Conservation (phyloP, 2,888 invertebrate species). For the Drosophila sordidapex region DNA sequence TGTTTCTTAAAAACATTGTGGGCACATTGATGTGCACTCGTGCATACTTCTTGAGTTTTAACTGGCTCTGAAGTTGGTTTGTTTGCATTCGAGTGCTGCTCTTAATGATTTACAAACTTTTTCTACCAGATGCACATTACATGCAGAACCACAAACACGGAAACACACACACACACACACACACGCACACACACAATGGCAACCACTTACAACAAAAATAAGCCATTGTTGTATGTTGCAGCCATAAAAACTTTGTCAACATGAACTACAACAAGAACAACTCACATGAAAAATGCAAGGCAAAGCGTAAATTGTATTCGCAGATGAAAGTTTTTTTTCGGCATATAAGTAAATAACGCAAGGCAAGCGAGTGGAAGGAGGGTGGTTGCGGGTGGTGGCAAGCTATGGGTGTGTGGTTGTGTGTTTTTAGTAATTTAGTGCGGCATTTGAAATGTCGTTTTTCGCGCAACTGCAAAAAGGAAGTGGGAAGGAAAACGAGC, state of each 20-base stretch:
- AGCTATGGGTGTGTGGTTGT: constrained; percentile 37
- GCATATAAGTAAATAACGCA: constrained; percentile 48
- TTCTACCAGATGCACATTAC: constrained; percentile 63
- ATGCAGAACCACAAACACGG: constrained; percentile 41
- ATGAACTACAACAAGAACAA: constrained; percentile 33
- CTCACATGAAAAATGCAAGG: constrained; percentile 64
- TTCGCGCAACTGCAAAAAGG: constrained; percentile 18
- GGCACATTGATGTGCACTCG: constrained; percentile 24
- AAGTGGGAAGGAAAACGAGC: constrained; percentile 11
- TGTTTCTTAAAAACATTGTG: constrained; percentile 22
- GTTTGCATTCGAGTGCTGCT: constrained; percentile 48
- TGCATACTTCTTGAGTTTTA: constrained; percentile 15
- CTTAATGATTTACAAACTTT: constrained; percentile 69
- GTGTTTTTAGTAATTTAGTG: constrained; percentile 66
- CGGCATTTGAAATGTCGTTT: constrained; percentile 64
- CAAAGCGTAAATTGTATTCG: constrained; percentile 67
- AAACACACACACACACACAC: constrained; percentile 17
- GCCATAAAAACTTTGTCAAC: constrained; percentile 68
- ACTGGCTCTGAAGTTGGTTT: constrained; percentile 26
- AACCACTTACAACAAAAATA: constrained; percentile 42
- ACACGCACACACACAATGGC: constrained; percentile 19
- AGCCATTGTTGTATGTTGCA: constrained; percentile 59
- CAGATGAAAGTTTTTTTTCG: constrained; percentile 51
- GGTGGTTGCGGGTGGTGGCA: neutral
- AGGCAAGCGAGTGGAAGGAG: neutral